Base-by-base conservation (phyloP, 64 coral and sea anemone species). In the Montipora sp. region DNA sequence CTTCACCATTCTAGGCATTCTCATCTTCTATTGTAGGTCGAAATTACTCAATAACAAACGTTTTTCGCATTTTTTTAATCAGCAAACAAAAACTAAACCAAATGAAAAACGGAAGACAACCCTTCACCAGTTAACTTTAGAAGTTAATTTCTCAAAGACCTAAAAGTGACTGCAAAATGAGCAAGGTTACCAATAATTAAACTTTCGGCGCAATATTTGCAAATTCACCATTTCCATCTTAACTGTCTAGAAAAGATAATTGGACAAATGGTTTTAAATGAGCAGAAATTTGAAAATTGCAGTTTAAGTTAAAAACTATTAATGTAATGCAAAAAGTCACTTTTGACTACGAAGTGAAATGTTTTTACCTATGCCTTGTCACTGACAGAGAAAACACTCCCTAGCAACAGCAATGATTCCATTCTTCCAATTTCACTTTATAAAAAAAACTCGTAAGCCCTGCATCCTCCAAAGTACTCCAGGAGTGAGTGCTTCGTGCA, bases 111-210 rank as follows among this genome's bases (percentile, higher is more conserved):
- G 53, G 7, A 57, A 57, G 11, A 11, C 53, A 57, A 63, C 14
- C 60, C 9, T 63, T 12, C 60, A 63, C 36, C 36, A 36, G 36
- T 36, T 36, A 36, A 36, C 36, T 36, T 36, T 36, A 36, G 36
- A 36, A 36, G 36, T 36, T 36, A 36, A 36, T 36, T 36, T 36
- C 36, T 36, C 36, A 36, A 36, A 36, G 36, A 36, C 36, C 36
- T 36, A 36, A 36, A 84, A 84, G 66, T 70, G 81, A 18, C 81
- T 84, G 81, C 16, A 63, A 84, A 84, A 84, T 84, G 81, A 84
- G 27, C 81, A 84, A 84, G 18, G 60, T 16, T 16, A 63, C 13
- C 13, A 63, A 12, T 16, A 63, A 63, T 53, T 27, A 18, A 83
- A 66, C 6, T 2, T 5, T 43, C 11, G 18, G 49, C 4, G 8